Base-by-base conservation (phyloP, 2,797 vertebrate genomes). In the Crypturellus tataupa region DNA sequence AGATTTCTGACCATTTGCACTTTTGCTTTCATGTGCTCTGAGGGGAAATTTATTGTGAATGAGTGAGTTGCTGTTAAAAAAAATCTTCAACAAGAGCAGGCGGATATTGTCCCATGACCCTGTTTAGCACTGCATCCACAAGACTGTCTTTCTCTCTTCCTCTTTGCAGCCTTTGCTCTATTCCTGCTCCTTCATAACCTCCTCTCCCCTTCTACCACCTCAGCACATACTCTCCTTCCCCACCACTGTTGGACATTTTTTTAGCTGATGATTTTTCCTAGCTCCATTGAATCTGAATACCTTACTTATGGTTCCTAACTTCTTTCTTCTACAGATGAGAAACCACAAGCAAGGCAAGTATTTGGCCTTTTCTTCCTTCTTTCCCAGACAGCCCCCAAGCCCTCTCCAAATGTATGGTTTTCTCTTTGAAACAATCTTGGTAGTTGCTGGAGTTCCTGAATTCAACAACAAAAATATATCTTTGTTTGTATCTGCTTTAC, bases 341-440 rank as follows among this genome's bases (percentile, higher is more conserved):
- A 93, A 72, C 40, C 85, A 23, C 14, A 72, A 40, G 53, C 62
- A 56, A 81, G 71, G 82, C 64, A 55, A 87, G 24, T 85, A 76
- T 93, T 97, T 51, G 87, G 42, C 24, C 25, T 72, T 5, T 56
- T 80, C 42, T 64, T 71, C 6, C 51, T 39, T 79, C 20, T 76
- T 88, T 69, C 29, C 19, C 63, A 65, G 46, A 16, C 42, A 81
- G 31, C 7, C 13, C 6, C 14, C 17, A 80, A 63, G 31, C 8
- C 6, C 3, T 10, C 27, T 83, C 51, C 27, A 64, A 6, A 79
- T 60, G 39, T 24, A 81, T 18, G 21, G 75, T 89, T 76, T 92
- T 49, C 10, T 80, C 59, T 93, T 79, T 67, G 73, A 89, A 91
- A 84, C 40, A 79, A 87, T 84, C n/a, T 55, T 85, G 55, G 23